Evolutionary conservation across 2,113 vertebrate species (phyloP).

Genomic region (Marcusenius ussheri): DNA sequence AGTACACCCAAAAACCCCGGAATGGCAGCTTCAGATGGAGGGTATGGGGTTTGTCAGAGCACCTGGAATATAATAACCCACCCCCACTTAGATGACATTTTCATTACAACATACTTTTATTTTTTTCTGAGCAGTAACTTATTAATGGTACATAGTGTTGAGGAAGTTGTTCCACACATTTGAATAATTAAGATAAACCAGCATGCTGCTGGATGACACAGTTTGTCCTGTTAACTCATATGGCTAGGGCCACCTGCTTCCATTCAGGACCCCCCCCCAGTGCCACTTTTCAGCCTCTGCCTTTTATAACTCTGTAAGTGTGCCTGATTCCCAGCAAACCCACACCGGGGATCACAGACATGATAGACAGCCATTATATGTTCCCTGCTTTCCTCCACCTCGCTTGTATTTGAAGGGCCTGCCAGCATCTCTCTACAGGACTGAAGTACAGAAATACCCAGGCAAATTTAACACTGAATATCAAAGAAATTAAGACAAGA

Average conservation of each 20-base stretch:
- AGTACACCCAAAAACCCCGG: constrained; percentile 43
- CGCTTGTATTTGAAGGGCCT: background rate
- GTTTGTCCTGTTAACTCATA: background rate
- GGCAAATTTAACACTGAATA: background rate
- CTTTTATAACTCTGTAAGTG: background rate
- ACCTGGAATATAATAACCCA: background rate
- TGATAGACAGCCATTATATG: background rate
- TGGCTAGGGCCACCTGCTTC: too few relatives aligned
- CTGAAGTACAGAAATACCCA: background rate
- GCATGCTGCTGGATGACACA: background rate
- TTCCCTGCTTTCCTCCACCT: background rate
- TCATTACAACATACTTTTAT: background rate
- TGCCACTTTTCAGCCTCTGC: background rate
- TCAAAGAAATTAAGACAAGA: background rate
- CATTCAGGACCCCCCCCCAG: background rate
- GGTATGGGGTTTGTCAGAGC: background rate
- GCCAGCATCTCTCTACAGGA: background rate
- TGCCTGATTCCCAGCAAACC: background rate
- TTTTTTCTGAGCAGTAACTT: background rate
- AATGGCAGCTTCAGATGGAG: constrained; percentile 22
- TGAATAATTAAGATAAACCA: background rate
- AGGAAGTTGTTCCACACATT: background rate
- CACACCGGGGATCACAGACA: background rate
- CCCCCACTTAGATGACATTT: background rate
- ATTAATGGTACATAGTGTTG: background rate